Conservation (phyloP, 1,140 invertebrate species). For the Aplysia californica region DNA sequence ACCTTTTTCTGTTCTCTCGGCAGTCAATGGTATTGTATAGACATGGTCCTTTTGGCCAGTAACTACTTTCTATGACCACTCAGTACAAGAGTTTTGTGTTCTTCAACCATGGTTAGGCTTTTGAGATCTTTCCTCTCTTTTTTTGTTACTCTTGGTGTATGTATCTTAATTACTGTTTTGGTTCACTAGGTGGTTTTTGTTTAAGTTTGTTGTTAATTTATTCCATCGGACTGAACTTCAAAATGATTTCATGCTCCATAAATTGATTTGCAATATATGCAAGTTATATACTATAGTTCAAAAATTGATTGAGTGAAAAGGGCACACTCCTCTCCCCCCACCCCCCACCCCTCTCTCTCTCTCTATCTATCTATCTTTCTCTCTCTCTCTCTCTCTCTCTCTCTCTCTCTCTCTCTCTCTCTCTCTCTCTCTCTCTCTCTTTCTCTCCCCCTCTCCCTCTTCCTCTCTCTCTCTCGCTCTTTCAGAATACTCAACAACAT, state of each 20-base stretch:
- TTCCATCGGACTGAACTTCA: background rate
- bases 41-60: too few relatives aligned
- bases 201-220: background rate
- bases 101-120: too few relatives aligned
- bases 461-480: constrained; percentile 1
- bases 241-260: too few relatives aligned
- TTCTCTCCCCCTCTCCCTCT: constrained; percentile 1
- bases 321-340: background rate
- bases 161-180: background rate
- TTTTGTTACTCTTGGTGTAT: background rate
- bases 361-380: too few relatives aligned
- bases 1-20: too few relatives aligned
- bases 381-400: constrained; percentile 1
- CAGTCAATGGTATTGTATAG: too few relatives aligned
- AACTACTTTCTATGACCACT: too few relatives aligned
- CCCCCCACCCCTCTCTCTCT: too few relatives aligned
- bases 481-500: background rate
- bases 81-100: too few relatives aligned
- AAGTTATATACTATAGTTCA: background rate
- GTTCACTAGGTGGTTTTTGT: background rate
- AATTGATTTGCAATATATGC: background rate
- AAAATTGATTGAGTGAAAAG: background rate
- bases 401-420: too few relatives aligned
- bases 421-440: constrained; percentile 12
- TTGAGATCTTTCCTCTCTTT: too few relatives aligned